Base-by-base conservation (phyloP, 2,113 vertebrate genomes). In the Clarias magur region DNA sequence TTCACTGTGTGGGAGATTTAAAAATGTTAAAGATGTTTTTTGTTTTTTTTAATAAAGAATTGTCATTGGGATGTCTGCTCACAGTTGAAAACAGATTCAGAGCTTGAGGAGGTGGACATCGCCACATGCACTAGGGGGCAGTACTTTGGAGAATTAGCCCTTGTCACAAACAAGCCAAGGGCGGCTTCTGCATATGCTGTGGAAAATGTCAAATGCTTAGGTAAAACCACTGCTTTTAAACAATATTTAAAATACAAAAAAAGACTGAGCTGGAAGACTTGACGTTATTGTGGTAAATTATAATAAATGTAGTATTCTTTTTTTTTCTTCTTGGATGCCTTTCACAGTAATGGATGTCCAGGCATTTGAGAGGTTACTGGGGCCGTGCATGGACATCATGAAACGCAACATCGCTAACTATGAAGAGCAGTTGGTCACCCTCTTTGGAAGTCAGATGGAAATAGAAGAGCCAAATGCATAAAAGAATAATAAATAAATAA, bases 361-460 rank as follows among this genome's bases (percentile, higher is more conserved):
- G 92, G 98, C 98, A 85, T 99, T 99, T 92, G 98, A 99, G 96
- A 97, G 98, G 92, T 94, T 99, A 94, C 94, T 99, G 95, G 98
- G 98, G 91, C 98, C 98, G 34, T 99, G 98, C 95, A 99, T 97
- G 98, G 98, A 99, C 93, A 99, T 99, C 94, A 99, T 99, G 97
- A 99, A 99, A 95, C 97, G 98, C 89, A 99, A 99, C 94, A 99
- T 99, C 91, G 95, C 96, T 65, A 99, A 99, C 93, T 99, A 99
- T 85, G 97, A 99, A 93, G 98, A 99, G 91, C 98, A 99, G 88
- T 95, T 99, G 89, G 95, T 97, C 85, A 95, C 96, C 89, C 93
- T 99, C 88, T 99, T 99, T 95, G 97, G 97, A 93, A 96, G 97
- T 94, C 97, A 97, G 92, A 97, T 97, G 94, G 97, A 98, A 94